phyloP scores from a whole-genome alignment of 2,797 vertebrate genomes.

The Betta splendens region DNA sequence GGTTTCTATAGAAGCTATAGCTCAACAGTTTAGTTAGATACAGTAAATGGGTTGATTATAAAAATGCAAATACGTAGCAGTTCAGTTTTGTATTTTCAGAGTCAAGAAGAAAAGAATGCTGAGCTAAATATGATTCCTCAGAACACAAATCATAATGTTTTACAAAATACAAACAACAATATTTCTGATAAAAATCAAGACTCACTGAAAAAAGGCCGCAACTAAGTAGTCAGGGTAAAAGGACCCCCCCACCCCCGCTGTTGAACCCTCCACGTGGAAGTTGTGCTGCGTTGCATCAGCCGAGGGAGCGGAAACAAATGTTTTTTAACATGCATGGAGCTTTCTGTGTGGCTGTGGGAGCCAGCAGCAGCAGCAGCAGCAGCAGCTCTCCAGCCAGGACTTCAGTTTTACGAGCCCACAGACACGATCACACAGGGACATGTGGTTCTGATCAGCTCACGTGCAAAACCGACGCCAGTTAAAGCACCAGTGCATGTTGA shows the following conservation, averaged over 20 bases:
- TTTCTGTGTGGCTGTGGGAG: conserved; percentile 55
- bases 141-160: no score
- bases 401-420: conserved; percentile 62
- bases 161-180: no score
- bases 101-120: no score
- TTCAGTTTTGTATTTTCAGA: conserved; percentile 7
- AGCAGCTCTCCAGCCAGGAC: conserved; percentile 54
- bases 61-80: no score
- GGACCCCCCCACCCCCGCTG: no score
- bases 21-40: no score
- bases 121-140: no score
- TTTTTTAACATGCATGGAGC: conserved; percentile 64
- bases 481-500: conserved; percentile 64
- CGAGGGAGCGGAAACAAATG: conserved; percentile 41
- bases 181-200: background rate
- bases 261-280: conserved; percentile 66
- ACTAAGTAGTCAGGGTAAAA: conserved; percentile 56
- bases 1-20: no score
- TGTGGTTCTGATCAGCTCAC: conserved; percentile 78
- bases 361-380: conserved; percentile 49
- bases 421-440: conserved; percentile 72
- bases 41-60: no score
- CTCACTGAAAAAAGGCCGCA: conserved; percentile 19
- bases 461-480: conserved; percentile 64
- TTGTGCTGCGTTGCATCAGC: conserved; percentile 70